phyloP scores from a whole-genome alignment of 2,888 invertebrate genomes.

The Volucella inanis region DNA sequence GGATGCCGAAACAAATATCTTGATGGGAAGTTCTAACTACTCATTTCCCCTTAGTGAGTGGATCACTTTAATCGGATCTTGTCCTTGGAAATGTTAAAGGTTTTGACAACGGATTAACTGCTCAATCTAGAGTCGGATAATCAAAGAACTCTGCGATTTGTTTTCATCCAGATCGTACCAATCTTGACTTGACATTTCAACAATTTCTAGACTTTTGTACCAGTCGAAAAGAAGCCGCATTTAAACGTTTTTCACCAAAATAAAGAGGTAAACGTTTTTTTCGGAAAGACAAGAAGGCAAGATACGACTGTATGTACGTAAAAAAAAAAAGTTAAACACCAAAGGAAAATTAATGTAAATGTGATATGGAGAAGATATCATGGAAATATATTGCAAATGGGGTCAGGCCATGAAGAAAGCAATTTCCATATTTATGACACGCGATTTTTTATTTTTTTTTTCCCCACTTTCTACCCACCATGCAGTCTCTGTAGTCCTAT shows the following conservation, averaged over 20 bases:
- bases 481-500: not conserved
- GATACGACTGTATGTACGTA: not conserved
- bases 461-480: constrained; percentile 22
- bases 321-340: constrained; percentile 43
- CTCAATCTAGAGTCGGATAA: no score
- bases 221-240: constrained; percentile 5
- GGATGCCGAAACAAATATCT: no score
- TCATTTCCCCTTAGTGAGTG: no score
- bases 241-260: constrained; percentile 16
- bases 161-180: no score
- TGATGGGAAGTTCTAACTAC: no score
- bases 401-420: constrained; percentile 72
- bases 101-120: no score
- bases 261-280: not conserved
- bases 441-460: constrained; percentile 54
- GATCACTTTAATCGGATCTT: no score
- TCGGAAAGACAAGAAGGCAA: not conserved
- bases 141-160: no score
- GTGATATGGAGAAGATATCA: constrained; percentile 74
- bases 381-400: constrained; percentile 74
- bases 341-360: constrained; percentile 73
- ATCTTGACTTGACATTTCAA: no score
- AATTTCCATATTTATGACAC: constrained; percentile 75
- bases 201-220: not conserved
- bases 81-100: no score